Percentiles rank a stretch among this genome's conserved stretches.
Conservation (phyloP, 2,113 vertebrate species). For the Calyptomena viridis region DNA sequence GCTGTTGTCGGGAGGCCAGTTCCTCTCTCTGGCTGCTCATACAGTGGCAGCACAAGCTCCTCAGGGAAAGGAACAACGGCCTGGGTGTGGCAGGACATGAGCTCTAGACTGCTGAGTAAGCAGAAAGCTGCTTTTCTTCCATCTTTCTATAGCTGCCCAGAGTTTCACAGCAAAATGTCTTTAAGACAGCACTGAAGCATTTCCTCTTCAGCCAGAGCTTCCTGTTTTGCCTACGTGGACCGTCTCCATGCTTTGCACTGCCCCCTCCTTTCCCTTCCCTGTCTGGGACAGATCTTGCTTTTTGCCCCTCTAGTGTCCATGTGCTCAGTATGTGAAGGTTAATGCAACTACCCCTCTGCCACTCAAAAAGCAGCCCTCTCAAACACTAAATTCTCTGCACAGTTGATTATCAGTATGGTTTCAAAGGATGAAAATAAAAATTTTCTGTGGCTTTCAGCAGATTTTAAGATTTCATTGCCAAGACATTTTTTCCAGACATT, state of each 20-base stretch:
- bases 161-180: not conserved
- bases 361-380: not conserved
- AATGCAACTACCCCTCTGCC: not conserved
- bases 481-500: not conserved
- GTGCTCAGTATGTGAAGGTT: not conserved
- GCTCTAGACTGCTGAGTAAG: not conserved
- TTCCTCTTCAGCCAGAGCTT: not conserved
- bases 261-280: not conserved
- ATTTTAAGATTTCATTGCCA: not conserved
- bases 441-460: not conserved
- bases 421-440: not conserved
- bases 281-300: not conserved
- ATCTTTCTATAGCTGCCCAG: not conserved
- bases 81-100: accelerated
- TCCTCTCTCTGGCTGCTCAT: not conserved
- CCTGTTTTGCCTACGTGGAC: slow-evolving; percentile 7
- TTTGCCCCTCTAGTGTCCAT: not conserved
- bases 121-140: not conserved
- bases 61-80: not conserved
- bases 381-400: not conserved
- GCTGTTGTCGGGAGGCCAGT: not conserved
- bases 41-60: not conserved
- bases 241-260: not conserved
- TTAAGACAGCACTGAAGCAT: not conserved
- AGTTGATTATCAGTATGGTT: not conserved